Percentiles rank a stretch among this genome's conserved stretches.
phyloP scores from a whole-genome alignment of 2,113 vertebrate species.

The Plestiodon gilberti region DNA sequence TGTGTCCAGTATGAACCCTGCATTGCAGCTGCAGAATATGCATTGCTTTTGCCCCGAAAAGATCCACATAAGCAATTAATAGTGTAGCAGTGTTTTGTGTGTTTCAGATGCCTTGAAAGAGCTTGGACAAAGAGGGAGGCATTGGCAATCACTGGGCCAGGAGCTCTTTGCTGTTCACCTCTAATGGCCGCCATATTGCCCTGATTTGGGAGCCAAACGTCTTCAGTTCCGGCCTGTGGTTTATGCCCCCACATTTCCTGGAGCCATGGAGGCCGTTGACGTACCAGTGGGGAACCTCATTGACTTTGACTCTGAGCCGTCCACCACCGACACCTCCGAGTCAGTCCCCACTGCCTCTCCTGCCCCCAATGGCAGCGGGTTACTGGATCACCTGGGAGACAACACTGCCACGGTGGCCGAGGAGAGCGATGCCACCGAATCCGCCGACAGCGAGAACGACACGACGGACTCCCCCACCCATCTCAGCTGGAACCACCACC shows the following conservation, averaged over 20 bases:
- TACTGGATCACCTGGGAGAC: background rate
- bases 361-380: slow-evolving; percentile 41
- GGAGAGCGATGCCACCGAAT: slow-evolving; percentile 92
- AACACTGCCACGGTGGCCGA: slow-evolving; percentile 55
- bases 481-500: slow-evolving; percentile 74
- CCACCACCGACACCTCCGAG: slow-evolving; percentile 37
- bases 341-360: background rate
- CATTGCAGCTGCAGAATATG: too few species aligned
- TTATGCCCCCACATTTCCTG: rapidly evolving
- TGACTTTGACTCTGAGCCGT: slow-evolving; percentile 78
- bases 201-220: rapidly evolving
- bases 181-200: background rate
- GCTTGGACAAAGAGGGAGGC: background rate
- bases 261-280: slow-evolving; percentile 80
- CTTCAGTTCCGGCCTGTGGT: rapidly evolving
- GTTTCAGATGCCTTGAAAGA: background rate
- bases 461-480: slow-evolving; percentile 77
- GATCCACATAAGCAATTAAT: too few species aligned
- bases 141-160: background rate
- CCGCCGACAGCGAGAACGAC: slow-evolving; percentile 92
- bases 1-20: background rate
- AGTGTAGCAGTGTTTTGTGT: background rate
- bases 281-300: slow-evolving; percentile 86
- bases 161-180: background rate
- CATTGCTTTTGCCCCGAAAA: background rate